phyloP scores from a whole-genome alignment of 2,113 vertebrate genomes.

The Struthidea cinerea region DNA sequence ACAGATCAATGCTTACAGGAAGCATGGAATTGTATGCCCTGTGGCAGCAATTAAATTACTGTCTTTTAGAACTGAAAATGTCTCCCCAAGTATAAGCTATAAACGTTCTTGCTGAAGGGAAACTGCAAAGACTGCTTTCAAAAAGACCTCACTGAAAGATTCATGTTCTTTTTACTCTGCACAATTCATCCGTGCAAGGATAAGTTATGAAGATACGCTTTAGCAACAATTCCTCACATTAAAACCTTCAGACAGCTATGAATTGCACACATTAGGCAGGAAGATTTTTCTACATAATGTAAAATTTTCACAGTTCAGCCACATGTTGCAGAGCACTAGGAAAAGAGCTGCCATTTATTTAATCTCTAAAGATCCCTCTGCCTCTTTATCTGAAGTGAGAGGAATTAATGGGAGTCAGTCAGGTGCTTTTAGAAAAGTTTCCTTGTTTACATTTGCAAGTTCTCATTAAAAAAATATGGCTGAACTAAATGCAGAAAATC shows the following conservation, averaged over 20 bases:
- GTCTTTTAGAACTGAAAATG: background rate
- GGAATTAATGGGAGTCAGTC: background rate
- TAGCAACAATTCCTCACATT: constrained; percentile 2
- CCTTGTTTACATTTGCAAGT: background rate
- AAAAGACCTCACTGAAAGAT: constrained; percentile 4
- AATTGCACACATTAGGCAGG: background rate
- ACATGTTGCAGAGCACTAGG: background rate
- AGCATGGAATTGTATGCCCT: background rate
- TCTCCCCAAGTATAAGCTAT: background rate
- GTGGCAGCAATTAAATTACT: background rate
- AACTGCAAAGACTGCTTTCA: background rate
- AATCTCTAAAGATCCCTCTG: background rate
- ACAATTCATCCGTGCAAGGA: background rate
- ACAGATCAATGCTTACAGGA: background rate
- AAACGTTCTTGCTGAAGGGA: background rate
- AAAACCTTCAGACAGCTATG: background rate
- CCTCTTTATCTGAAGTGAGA: background rate
- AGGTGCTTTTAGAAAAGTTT: background rate
- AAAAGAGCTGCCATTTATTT: background rate
- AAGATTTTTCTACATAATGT: background rate
- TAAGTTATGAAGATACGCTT: background rate
- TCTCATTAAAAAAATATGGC: background rate
- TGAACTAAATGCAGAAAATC: background rate
- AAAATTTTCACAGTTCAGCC: constrained; percentile 5
- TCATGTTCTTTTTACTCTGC: background rate